Conservation (phyloP, 2,888 invertebrate genomes). For the Morinoia aosen region DNA sequence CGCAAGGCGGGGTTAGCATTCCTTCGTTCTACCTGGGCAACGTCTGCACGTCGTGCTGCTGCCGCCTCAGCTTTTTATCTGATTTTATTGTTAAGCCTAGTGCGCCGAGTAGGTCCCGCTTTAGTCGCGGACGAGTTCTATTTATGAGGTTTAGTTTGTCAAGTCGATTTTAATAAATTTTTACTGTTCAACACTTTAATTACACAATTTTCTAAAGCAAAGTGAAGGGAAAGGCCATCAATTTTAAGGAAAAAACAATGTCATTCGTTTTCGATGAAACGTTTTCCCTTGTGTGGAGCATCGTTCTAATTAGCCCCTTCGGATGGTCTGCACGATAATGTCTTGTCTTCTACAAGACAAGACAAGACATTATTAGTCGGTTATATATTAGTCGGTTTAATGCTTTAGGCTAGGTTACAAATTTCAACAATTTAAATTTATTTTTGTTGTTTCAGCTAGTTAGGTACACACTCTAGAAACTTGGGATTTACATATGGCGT, state of each 20-base stretch:
- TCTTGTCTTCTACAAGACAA: no score
- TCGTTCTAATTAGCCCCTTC: neutral
- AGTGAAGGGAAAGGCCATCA: neutral
- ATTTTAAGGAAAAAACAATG: neutral
- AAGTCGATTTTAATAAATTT: neutral
- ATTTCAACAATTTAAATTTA: neutral
- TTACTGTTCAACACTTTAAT: neutral
- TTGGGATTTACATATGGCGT: no score
- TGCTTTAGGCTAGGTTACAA: neutral
- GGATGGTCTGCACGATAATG: neutral
- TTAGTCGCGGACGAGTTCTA: neutral
- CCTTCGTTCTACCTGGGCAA: neutral
- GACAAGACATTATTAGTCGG: no score
- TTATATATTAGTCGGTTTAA: neutral
- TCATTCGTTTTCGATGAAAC: neutral
- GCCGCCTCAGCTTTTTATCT: neutral
- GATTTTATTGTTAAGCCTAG: constrained; percentile 33
- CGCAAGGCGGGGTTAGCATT: neutral
- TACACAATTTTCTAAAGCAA: no score
- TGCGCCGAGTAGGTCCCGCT: neutral
- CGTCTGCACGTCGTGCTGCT: neutral
- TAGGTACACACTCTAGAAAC: no score
- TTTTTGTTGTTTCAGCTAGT: neutral
- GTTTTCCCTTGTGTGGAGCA: neutral
- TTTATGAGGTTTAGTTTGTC: neutral